Conservation (phyloP, 2,797 vertebrate genomes). For the Valencia hispanica region DNA sequence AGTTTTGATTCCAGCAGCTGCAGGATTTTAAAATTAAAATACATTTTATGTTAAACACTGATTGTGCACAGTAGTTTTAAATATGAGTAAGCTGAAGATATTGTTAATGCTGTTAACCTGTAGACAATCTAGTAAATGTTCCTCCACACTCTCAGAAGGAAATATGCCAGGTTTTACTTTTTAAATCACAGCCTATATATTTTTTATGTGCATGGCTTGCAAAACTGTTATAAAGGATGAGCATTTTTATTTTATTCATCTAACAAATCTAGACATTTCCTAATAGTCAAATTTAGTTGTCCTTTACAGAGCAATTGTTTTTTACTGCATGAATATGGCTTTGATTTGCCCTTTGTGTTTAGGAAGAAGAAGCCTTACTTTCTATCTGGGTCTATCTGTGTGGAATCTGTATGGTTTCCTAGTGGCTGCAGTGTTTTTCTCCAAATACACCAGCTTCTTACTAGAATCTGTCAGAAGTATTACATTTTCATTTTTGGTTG, state of each 20-base stretch:
- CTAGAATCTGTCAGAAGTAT: not conserved
- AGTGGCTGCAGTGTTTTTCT: not conserved
- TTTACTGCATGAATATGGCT: no score
- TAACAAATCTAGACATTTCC: no score
- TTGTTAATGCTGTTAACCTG: not conserved
- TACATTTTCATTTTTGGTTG: not conserved
- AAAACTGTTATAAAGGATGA: not conserved
- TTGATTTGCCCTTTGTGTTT: not conserved
- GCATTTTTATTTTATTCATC: no score
- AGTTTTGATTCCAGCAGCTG: not conserved
- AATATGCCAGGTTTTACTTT: no score
- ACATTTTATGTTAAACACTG: not conserved
- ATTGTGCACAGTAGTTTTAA: not conserved
- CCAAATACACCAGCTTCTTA: not conserved
- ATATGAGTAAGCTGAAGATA: not conserved
- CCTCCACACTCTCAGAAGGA: no score
- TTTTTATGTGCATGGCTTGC: not conserved
- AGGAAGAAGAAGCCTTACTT: not conserved
- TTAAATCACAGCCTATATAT: no score
- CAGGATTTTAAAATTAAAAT: not conserved
- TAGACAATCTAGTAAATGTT: not conserved
- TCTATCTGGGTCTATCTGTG: not conserved
- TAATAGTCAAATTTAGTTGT: no score
- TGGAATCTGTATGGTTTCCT: not conserved
- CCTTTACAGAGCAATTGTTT: no score